phyloP scores from a whole-genome alignment of 2,888 invertebrate species.

The Drosophila anomalata region DNA sequence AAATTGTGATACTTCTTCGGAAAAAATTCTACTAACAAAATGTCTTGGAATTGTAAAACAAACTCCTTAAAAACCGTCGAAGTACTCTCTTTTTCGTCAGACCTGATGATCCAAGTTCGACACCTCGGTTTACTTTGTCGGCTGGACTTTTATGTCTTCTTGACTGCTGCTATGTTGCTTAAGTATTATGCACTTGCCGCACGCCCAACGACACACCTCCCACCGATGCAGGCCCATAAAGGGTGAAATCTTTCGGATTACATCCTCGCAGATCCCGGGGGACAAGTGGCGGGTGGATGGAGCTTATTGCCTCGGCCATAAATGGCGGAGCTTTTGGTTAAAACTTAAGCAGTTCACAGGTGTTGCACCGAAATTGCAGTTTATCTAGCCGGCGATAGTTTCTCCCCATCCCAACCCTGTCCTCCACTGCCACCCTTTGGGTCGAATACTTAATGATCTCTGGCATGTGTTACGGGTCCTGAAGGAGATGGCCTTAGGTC shows the following conservation, averaged over 20 bases:
- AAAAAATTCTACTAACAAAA: not conserved
- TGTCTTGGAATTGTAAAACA: not conserved
- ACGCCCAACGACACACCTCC: slow-evolving; percentile 4
- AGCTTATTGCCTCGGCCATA: slow-evolving; percentile 64
- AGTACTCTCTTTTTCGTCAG: not conserved
- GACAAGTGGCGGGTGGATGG: slow-evolving; percentile 10
- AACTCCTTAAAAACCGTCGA: not conserved
- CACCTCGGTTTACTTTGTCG: slow-evolving; percentile 53
- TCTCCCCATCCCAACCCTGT: slow-evolving; percentile 3
- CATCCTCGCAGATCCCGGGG: slow-evolving; percentile 49
- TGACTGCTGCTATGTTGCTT: slow-evolving; percentile 62
- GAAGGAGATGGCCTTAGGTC: slow-evolving; percentile 17
- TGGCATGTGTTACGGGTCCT: slow-evolving; percentile 75
- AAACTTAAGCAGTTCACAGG: slow-evolving; percentile 75
- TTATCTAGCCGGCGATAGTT: slow-evolving; percentile 61
- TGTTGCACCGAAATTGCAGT: slow-evolving; percentile 78
- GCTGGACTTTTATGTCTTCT: slow-evolving; percentile 55
- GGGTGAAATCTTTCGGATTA: slow-evolving; percentile 73
- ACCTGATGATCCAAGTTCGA: slow-evolving; percentile 1
- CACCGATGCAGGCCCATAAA: slow-evolving; percentile 56
- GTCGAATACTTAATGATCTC: slow-evolving; percentile 71
- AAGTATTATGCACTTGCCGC: slow-evolving; percentile 72
- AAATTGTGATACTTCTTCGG: not conserved
- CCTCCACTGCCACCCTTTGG: not conserved
- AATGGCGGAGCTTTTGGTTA: slow-evolving; percentile 58